Conservation (phyloP, 2,113 vertebrate genomes). For the Clarias gariepinus region DNA sequence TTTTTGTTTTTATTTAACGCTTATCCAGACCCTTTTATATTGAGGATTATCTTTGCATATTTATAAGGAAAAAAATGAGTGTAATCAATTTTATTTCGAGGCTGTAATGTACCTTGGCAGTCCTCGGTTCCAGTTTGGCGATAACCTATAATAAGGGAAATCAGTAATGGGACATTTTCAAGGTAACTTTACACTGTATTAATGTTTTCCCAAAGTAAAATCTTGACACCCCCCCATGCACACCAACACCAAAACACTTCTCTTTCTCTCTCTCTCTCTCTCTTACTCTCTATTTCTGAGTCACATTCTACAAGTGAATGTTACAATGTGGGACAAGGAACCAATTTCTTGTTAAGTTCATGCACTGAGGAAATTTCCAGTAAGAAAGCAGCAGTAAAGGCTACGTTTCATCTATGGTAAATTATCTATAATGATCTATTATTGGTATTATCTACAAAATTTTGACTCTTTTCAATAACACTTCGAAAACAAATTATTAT, state of each 20-base stretch:
- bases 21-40: neutral
- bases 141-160: constrained; percentile 19
- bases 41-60: neutral
- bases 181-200: constrained; percentile 39
- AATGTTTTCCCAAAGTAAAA: constrained; percentile 18
- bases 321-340: constrained; percentile 46
- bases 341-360: constrained; percentile 18
- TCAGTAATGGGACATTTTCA: constrained; percentile 28
- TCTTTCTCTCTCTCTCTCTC: too few species aligned
- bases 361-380: neutral
- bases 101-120: neutral
- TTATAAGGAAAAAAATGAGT: neutral
- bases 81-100: neutral
- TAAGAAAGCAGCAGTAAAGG: neutral
- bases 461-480: neutral
- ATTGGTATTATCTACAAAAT: neutral
- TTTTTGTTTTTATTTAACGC: neutral
- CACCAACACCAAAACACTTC: neutral
- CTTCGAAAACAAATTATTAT: neutral
- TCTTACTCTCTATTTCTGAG: constrained; percentile 16
- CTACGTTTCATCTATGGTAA: neutral
- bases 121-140: neutral
- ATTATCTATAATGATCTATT: neutral
- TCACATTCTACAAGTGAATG: constrained; percentile 40
- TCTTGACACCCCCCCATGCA: constrained; percentile 15